Conservation (phyloP, 2,888 invertebrate genomes). For the Diogma glabrata region DNA sequence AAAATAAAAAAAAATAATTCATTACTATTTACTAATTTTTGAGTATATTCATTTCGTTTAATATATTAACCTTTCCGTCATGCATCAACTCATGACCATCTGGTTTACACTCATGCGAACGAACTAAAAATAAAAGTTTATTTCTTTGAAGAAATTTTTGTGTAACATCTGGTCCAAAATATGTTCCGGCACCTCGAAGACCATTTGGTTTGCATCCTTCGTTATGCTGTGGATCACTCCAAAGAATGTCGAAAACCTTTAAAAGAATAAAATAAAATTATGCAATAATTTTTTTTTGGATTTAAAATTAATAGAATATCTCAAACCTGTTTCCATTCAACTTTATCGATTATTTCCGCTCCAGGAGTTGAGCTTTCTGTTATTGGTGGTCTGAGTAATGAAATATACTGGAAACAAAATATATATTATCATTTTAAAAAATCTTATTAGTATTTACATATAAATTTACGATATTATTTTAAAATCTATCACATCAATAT, state of each 20-base stretch:
- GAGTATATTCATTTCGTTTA: background rate
- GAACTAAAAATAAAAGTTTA: conserved; percentile 63
- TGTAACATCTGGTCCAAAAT: conserved; percentile 86
- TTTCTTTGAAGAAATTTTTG: conserved; percentile 63
- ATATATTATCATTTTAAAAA: no score
- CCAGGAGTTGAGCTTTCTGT: conserved; percentile 50
- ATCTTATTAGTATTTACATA: no score
- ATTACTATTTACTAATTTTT: background rate
- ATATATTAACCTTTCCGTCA: conserved; percentile 51
- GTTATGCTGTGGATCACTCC: conserved; percentile 81
- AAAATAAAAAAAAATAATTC: conserved; percentile 1
- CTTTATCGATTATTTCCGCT: conserved; percentile 61
- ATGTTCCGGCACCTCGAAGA: conserved; percentile 81
- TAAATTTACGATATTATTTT: no score
- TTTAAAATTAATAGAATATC: background rate
- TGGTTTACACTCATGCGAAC: conserved; percentile 89
- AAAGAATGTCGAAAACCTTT: conserved; percentile 83
- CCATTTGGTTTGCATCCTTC: conserved; percentile 73
- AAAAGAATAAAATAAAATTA: conserved; percentile 15
- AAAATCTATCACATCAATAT: no score
- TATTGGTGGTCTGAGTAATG: conserved; percentile 73
- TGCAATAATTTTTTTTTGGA: no score
- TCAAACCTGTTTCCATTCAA: conserved; percentile 82
- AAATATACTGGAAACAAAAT: conserved; percentile 59
- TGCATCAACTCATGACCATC: conserved; percentile 85